Base-by-base conservation (phyloP, 2,113 vertebrate species). In the Mesitornis unicolor region DNA sequence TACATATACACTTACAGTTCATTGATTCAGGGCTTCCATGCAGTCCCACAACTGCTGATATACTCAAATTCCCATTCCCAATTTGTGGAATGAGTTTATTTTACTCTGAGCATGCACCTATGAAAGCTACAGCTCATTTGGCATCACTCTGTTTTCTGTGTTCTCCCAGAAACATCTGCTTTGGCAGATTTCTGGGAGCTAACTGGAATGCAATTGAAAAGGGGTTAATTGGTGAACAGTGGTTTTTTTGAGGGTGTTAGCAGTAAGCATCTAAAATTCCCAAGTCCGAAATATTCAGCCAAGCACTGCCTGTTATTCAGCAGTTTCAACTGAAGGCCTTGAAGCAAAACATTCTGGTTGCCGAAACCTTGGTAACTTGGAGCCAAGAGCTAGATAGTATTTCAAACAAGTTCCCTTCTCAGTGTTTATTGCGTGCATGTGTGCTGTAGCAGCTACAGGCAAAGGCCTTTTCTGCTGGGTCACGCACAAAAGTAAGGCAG, bases 111-210 rank as follows among this genome's bases (percentile, higher is more conserved):
- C 50, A 69, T 19, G 21, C 57, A 87, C 35, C 79, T 93, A 69
- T 25, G 51, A 89, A 92, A 92, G 59, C 56, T 63, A 82, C 31
- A 80, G 74, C 48, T 84, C 53, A 35, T 79, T 73, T 89, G 45
- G 69, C 57, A 82, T 65, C 28, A 29, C 73, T 88, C 19, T 68
- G 63, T 69, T 33, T 78, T 80, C 71, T 82, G 33, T 60, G 45
- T 35, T 95, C 90, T 93, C 48, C 83, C 92, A 93, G 36, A 84
- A 90, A 89, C 26, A 84, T 68, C 79, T 94, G 88, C 64, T 15
- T 75, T 87, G 76, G 79, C n/a, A 90, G 90, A 90, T 8, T 78
- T 71, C 51, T 87, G 77, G n/a, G 57, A 93, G 43, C 19, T 91
- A 70, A 90, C 59, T 20, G 51, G 73, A 89, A 76, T 53, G 67